Conservation (phyloP, 2,888 invertebrate species). For the Melinaea menophilus region DNA sequence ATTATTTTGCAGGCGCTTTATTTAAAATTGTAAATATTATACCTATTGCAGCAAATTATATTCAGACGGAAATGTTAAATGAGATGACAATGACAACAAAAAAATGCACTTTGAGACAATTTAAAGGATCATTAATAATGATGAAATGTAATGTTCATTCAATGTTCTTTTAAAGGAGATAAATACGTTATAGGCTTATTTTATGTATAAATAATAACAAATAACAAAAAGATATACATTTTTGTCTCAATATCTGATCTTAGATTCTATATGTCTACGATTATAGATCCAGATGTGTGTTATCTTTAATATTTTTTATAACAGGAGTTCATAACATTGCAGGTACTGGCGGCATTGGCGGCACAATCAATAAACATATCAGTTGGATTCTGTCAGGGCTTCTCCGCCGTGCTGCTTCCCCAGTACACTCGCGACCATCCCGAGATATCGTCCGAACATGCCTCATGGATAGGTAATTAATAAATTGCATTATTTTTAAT, state of each 20-base stretch:
- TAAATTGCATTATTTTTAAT: conserved; percentile 10
- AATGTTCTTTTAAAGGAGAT: too few species aligned
- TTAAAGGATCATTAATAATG: conserved; percentile 2
- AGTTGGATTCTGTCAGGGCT: conserved; percentile 86
- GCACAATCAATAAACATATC: conserved; percentile 87
- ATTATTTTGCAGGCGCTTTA: neutral
- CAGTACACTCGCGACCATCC: conserved; percentile 79
- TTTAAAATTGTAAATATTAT: neutral
- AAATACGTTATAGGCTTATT: too few species aligned
- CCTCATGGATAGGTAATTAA: conserved; percentile 84
- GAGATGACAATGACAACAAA: neutral
- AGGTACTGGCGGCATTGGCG: conserved; percentile 84
- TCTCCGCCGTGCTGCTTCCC: conserved; percentile 85
- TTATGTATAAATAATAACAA: too few species aligned
- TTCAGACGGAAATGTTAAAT: neutral
- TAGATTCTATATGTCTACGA: too few species aligned
- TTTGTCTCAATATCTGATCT: too few species aligned
- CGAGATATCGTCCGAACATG: conserved; percentile 78
- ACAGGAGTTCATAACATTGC: conserved; percentile 46
- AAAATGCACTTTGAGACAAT: neutral
- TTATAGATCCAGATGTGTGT: neutral
- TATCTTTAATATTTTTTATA: conserved; percentile 23
- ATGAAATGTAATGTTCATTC: neutral
- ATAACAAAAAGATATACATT: too few species aligned
- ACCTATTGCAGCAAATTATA: neutral